These are phyloP conservation scores for Numida meleagris DNA, from an alignment of 2,113 vertebrate genomes.

Conservation along the genomic window DNA sequence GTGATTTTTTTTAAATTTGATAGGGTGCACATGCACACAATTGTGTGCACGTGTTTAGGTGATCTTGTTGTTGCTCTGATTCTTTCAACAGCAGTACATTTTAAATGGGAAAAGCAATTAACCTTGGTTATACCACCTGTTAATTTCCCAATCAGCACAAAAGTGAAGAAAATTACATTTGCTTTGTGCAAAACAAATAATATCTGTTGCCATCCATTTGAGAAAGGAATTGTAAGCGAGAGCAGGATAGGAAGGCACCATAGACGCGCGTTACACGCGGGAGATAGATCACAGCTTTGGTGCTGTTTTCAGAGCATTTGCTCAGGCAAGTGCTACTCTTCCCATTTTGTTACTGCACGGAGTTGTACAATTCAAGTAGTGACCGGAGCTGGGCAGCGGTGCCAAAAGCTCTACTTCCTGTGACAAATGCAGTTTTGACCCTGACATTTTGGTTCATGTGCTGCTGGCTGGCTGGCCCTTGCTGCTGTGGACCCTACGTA, in stretches of 20 bases:
- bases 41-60: background rate
- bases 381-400: background rate
- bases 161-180: background rate
- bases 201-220: background rate
- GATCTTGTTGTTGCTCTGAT: background rate
- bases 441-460: background rate
- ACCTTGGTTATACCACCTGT: background rate
- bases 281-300: background rate
- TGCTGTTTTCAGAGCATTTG: background rate
- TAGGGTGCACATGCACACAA: background rate
- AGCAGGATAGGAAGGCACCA: background rate
- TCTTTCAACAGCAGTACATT: background rate
- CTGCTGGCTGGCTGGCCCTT: background rate
- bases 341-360: background rate
- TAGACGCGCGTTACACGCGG: background rate
- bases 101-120: background rate
- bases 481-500: background rate
- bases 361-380: background rate
- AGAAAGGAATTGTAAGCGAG: background rate
- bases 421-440: accelerated
- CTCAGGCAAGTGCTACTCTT: background rate
- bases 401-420: background rate
- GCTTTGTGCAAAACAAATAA: background rate
- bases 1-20: background rate
- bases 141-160: background rate